A percentile compares a stretch with the other conserved stretches of the same genome.
Evolutionary conservation across 2,113 vertebrate species (phyloP).

Genomic region (Pipra filicauda): DNA sequence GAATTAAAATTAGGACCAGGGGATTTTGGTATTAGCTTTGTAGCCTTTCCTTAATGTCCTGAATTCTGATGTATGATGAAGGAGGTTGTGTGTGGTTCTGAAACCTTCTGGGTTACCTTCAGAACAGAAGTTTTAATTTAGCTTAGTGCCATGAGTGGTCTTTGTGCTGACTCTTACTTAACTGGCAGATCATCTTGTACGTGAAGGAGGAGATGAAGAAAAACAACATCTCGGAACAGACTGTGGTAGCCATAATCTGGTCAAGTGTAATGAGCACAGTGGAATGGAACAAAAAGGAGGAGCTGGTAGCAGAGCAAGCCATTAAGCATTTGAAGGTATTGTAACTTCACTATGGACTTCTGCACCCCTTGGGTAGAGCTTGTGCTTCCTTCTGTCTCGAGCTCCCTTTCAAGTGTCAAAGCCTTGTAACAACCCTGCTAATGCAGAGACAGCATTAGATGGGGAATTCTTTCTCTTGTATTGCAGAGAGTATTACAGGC

Average conservation of each 20-base stretch:
- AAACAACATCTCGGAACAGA: slow-evolving; percentile 91
- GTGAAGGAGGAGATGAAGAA: slow-evolving; percentile 98
- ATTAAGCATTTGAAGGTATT: slow-evolving; percentile 98
- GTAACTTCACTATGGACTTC: neutral
- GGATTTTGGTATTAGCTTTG: neutral
- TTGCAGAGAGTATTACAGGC: no score
- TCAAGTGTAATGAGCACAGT: slow-evolving; percentile 95
- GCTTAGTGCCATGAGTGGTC: neutral
- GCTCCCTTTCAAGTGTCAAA: neutral
- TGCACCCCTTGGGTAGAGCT: neutral
- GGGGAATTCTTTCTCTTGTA: neutral
- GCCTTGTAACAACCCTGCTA: neutral
- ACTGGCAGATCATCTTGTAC: slow-evolving; percentile 87
- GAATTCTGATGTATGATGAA: neutral
- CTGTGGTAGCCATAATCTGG: slow-evolving; percentile 93
- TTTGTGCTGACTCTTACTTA: neutral
- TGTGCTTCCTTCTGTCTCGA: neutral
- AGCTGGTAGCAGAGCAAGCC: slow-evolving; percentile 99
- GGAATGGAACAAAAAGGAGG: slow-evolving; percentile 99
- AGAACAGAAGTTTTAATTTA: neutral
- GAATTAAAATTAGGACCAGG: neutral
- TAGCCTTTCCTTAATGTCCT: neutral
- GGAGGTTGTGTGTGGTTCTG: neutral
- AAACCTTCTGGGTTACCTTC: neutral
- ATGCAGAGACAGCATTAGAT: neutral